Evolutionary conservation across 92 coral and sea anemone species (phyloP).

Genomic region (Heliopora coerulea): DNA sequence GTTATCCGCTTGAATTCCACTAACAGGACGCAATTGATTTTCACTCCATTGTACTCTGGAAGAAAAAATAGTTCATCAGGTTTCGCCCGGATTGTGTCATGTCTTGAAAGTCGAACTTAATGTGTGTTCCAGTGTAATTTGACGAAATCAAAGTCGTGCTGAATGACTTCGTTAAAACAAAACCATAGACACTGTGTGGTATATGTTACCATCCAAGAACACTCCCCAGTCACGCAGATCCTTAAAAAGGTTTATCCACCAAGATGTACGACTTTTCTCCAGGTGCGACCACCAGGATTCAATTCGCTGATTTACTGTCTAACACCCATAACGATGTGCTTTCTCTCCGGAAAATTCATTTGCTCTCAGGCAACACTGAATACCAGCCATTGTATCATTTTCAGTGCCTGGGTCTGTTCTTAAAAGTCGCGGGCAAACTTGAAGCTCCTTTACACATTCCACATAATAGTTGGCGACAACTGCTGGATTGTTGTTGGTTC

Average conservation of each 20-base stretch:
- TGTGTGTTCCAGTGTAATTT: slow-evolving; percentile 43
- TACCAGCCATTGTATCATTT: slow-evolving; percentile 13
- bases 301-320: slow-evolving; percentile 38
- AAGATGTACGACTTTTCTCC: slow-evolving; percentile 14
- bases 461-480: slow-evolving; percentile 7
- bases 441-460: slow-evolving; percentile 16
- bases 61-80: slow-evolving; percentile 43
- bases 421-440: slow-evolving; percentile 10
- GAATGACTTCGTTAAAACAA: slow-evolving; percentile 30
- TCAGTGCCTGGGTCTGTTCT: slow-evolving; percentile 24
- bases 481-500: slow-evolving; percentile 10
- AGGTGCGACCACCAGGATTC: slow-evolving; percentile 44
- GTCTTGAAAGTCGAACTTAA: slow-evolving; percentile 41
- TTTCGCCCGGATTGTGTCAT: slow-evolving; percentile 34
- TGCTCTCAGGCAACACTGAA: neutral
- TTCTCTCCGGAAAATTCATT: slow-evolving; percentile 30
- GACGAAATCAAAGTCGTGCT: slow-evolving; percentile 39
- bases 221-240: slow-evolving; percentile 26
- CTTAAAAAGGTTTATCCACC: slow-evolving; percentile 49
- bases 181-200: slow-evolving; percentile 42
- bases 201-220: slow-evolving; percentile 12
- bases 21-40: slow-evolving; percentile 6
- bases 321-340: slow-evolving; percentile 43
- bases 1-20: slow-evolving; percentile 2
- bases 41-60: neutral